These are phyloP conservation scores for Hofmannophila pseudospretella DNA, from an alignment of 2,888 invertebrate genomes.

Conservation along the genomic window DNA sequence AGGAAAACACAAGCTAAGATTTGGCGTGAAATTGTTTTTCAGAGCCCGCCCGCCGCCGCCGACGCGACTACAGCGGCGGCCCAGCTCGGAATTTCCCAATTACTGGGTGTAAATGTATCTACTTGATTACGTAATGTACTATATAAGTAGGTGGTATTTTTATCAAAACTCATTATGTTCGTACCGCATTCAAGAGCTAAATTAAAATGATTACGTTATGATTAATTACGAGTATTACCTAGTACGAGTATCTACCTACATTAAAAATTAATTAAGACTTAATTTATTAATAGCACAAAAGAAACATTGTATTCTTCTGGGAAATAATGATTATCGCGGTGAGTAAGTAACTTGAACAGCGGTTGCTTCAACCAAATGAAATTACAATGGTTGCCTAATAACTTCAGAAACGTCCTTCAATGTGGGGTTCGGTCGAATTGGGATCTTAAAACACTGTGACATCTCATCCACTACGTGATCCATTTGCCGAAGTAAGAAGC, in stretches of 20 bases:
- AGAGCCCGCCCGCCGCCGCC: slow-evolving; percentile 59
- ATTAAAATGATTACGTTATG: no score
- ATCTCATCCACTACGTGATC: slow-evolving; percentile 80
- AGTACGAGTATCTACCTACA: no score
- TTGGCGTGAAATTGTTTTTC: slow-evolving; percentile 79
- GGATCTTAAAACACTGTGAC: slow-evolving; percentile 79
- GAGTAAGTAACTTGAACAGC: neutral
- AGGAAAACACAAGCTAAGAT: slow-evolving; percentile 78
- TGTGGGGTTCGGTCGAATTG: slow-evolving; percentile 61
- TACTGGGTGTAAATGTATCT: slow-evolving; percentile 71
- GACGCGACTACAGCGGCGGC: slow-evolving; percentile 26
- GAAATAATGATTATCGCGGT: neutral
- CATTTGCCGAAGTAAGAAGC: slow-evolving; percentile 79
- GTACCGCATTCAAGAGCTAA: no score
- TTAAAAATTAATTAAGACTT: no score
- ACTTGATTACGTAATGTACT: slow-evolving; percentile 63
- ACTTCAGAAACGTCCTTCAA: slow-evolving; percentile 37
- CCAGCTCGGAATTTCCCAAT: slow-evolving; percentile 74
- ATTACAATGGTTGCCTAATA: slow-evolving; percentile 22
- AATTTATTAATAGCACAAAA: no score
- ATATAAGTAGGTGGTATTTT: slow-evolving; percentile 26
- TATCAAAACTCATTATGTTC: slow-evolving; percentile 5
- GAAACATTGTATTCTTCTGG: no score
- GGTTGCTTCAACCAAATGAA: neutral
- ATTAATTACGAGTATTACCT: no score